These are phyloP conservation scores for Ictidomys tridecemlineatus DNA, from an alignment of 2,113 vertebrate species.

Conservation along the genomic window DNA sequence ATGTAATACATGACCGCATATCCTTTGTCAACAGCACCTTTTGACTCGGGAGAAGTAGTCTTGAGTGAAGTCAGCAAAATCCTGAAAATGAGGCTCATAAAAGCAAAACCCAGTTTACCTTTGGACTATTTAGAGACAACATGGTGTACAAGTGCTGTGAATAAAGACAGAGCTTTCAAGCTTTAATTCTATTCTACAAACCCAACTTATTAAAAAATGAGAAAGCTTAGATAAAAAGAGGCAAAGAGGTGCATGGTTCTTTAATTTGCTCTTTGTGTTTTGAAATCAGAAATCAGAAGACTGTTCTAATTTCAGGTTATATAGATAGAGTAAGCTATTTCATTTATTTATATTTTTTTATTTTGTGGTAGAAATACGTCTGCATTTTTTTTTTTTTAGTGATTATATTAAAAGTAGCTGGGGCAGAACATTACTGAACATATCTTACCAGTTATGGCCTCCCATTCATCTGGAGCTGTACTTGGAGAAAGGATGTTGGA, in stretches of 20 bases:
- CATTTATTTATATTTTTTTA: background rate
- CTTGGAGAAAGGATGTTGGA: conserved; percentile 53
- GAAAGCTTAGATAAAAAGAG: background rate
- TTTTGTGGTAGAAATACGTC: conserved; percentile 46
- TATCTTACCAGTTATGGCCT: background rate
- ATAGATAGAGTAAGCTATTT: background rate
- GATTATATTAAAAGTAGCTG: conserved; percentile 23
- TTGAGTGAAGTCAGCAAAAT: background rate
- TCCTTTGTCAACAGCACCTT: conserved; percentile 43
- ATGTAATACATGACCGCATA: background rate
- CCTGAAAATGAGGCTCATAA: background rate
- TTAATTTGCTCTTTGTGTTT: conserved; percentile 56
- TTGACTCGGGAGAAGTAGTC: background rate
- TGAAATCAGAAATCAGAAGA: conserved; percentile 61
- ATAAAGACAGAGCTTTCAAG: conserved; percentile 41
- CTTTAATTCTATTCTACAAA: background rate
- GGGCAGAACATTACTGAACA: background rate
- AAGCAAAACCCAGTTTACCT: conserved; percentile 17
- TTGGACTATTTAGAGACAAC: conserved; percentile 24
- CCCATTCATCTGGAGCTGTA: conserved; percentile 56
- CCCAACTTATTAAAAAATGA: background rate
- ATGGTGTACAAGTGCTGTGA: background rate
- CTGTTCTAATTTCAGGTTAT: conserved; percentile 32
- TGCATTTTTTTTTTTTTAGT: conserved; percentile 42
- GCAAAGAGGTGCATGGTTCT: background rate